Evolutionary conservation across 2,888 invertebrate species (phyloP).

Genomic region (Phortica magna): DNA sequence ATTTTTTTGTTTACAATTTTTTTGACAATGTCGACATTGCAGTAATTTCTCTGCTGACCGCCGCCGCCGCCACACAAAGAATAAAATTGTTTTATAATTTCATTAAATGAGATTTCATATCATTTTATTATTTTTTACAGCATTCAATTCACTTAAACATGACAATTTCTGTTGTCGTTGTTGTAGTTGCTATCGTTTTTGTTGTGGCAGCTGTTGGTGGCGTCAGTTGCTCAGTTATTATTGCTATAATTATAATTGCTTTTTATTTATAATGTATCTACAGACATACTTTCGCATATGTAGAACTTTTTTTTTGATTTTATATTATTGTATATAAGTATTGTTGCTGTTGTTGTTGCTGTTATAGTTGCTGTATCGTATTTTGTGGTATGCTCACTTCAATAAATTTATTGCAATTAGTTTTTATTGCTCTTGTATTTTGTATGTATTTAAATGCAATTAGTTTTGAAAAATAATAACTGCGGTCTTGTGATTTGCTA

Average conservation of each 20-base stretch:
- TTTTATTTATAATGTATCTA: background rate
- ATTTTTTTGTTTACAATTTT: background rate
- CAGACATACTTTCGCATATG: background rate
- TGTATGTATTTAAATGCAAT: conserved; percentile 12
- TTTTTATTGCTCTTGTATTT: conserved; percentile 11
- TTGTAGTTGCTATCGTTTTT: background rate
- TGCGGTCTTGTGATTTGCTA: conserved; percentile 12
- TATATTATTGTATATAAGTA: too few species aligned
- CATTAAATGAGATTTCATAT: conserved; percentile 26
- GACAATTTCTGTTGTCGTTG: conserved; percentile 4
- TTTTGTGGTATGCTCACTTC: background rate
- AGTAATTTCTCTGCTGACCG: background rate
- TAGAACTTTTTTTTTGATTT: background rate
- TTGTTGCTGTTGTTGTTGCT: too few species aligned
- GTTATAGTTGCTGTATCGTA: too few species aligned
- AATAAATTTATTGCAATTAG: conserved; percentile 12
- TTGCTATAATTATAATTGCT: conserved; percentile 5
- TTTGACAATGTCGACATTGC: background rate
- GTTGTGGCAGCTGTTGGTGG: background rate
- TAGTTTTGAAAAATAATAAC: conserved; percentile 17
- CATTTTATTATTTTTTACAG: conserved; percentile 13
- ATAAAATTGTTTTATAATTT: conserved; percentile 30
- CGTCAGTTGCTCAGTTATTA: background rate
- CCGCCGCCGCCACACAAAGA: background rate
- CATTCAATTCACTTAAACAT: conserved; percentile 29